phyloP scores from a whole-genome alignment of 1,140 invertebrate species.

The Potamilus streckersoni region DNA sequence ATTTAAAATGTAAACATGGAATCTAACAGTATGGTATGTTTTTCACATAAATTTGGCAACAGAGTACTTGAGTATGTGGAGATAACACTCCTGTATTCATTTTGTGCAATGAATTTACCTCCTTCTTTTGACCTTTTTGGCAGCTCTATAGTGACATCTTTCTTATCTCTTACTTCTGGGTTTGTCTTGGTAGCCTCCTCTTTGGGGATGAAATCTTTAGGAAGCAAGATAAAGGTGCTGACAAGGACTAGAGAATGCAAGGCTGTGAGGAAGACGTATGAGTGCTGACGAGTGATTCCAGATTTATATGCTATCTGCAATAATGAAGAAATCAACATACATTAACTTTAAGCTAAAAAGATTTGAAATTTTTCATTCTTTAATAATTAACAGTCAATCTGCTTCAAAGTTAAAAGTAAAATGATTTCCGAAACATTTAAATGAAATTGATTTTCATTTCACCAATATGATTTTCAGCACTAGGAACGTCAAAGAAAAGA shows the following conservation, averaged over 20 bases:
- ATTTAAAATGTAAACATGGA: too few relatives aligned
- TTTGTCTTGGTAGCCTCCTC: not conserved
- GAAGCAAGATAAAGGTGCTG: constrained; percentile 50
- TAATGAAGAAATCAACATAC: not conserved
- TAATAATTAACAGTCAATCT: not conserved
- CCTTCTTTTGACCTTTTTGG: not conserved
- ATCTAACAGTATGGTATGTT: too few relatives aligned
- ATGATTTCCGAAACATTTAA: too few relatives aligned
- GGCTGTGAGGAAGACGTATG: constrained; percentile 36
- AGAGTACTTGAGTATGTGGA: not conserved
- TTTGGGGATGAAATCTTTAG: constrained; percentile 42
- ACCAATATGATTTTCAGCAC: not conserved
- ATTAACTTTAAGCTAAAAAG: not conserved
- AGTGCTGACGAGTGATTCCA: constrained; percentile 35
- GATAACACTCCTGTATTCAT: not conserved
- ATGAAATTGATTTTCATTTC: not conserved
- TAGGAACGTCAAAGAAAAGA: too few relatives aligned
- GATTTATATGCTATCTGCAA: constrained; percentile 42
- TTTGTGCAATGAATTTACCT: too few relatives aligned
- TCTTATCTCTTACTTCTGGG: constrained; percentile 14
- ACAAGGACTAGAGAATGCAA: constrained; percentile 39
- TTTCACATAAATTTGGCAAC: too few relatives aligned
- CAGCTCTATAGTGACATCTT: constrained; percentile 20
- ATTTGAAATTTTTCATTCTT: not conserved
- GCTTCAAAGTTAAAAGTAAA: not conserved